Base-by-base conservation (phyloP, 2,113 vertebrate species). In the Leucosticte australis region DNA sequence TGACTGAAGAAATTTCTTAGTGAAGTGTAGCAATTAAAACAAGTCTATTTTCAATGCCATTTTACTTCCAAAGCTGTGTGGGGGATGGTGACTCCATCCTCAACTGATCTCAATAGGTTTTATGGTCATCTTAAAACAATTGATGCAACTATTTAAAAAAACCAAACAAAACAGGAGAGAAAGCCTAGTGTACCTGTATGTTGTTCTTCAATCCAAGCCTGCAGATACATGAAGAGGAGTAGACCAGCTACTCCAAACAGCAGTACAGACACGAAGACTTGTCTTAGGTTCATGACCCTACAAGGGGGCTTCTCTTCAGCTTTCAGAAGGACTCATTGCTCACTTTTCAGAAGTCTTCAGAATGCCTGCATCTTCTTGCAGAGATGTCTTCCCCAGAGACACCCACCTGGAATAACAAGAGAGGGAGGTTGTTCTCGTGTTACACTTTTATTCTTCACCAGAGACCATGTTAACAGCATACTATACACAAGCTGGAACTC, bases 151-250 rank as follows among this genome's bases (percentile, higher is more conserved):
- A 23, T 3, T 8, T 7, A 6, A 60, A 68, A 81, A 39, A 67
- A 16, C 41, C 41, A 42, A 55, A 10, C 13, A 15, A 21, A 15
- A 4, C 24, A 23, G 37, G 4, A 70, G 11, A 46, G 23, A 67
- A 70, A 74, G 22, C 8, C 30, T 55, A 37, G 73, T 79, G 74
- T 95, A 98, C 98, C 97, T 98, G 97, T 83, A 44, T 93, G 97
- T 7, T 92, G 97, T 23, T 98, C 97, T 87, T 98, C 97, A 83
- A 97, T 97, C 96, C 97, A 97, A 56, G 87, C 95, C 42, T 98
- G 98, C 71, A 98, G 82, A 35, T 98, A 98, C 95, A 98, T 97
- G 93, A 98, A 97, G 83, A 98, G 90, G 76, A 98, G 95, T 13
- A 98, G 96, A 46, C 97, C 98, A 37, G 97, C 98, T 85, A 97